Conservation (phyloP, 2,797 vertebrate genomes). For the Thalassophryne amazonica region DNA sequence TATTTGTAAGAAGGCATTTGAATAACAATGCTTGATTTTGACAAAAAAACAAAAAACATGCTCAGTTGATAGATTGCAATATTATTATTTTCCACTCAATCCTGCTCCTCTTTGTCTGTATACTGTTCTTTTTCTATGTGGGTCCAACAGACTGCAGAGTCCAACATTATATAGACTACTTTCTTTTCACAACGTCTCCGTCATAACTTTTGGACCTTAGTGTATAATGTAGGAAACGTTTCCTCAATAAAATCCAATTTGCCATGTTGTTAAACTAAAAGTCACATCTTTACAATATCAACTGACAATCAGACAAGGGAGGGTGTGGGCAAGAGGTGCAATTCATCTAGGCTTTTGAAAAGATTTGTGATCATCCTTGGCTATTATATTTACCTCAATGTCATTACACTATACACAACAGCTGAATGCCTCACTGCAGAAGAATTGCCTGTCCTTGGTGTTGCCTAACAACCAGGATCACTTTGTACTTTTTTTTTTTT, state of each 20-base stretch:
- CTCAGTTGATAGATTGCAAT: too few species aligned
- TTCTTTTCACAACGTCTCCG: not conserved
- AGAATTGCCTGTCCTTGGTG: constrained; percentile 74
- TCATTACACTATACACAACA: constrained; percentile 41
- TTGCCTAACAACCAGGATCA: constrained; percentile 73
- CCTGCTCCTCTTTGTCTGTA: too few species aligned
- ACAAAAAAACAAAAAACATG: too few species aligned
- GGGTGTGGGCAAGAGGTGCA: constrained; percentile 21
- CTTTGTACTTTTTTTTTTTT: constrained; percentile 66
- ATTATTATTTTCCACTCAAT: too few species aligned
- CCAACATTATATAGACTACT: not conserved
- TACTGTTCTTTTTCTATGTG: too few species aligned
- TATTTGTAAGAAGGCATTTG: too few species aligned
- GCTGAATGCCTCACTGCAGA: constrained; percentile 51
- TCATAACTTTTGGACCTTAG: constrained; percentile 1
- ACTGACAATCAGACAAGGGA: constrained; percentile 40
- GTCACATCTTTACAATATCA: constrained; percentile 27
- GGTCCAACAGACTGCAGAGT: too few species aligned
- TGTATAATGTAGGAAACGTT: too few species aligned
- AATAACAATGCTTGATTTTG: too few species aligned
- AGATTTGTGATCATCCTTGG: constrained; percentile 45
- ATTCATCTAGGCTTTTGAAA: constrained; percentile 37
- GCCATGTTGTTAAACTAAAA: constrained; percentile 22
- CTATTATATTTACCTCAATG: constrained; percentile 43
- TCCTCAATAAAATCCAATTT: too few species aligned